These are phyloP conservation scores for Cyprinella venusta DNA, from an alignment of 2,797 vertebrate genomes.

Conservation along the genomic window DNA sequence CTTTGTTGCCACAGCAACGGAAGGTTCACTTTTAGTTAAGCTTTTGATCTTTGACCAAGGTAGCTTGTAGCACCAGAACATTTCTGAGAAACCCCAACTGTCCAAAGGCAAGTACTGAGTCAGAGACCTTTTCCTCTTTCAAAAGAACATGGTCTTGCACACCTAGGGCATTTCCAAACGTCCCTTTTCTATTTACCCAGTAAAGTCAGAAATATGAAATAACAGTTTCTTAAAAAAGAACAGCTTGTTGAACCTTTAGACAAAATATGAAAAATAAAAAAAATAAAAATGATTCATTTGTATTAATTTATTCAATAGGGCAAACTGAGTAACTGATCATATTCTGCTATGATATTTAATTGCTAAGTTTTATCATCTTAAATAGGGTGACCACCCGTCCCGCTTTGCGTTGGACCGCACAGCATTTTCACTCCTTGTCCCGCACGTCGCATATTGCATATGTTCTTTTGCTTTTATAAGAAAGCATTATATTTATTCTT, in stretches of 20 bases:
- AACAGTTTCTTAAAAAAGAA: background rate
- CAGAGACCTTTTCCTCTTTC: slow-evolving; percentile 17
- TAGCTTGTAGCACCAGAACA: background rate
- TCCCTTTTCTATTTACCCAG: background rate
- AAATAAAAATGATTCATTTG: background rate
- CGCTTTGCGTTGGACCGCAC: too few relatives aligned
- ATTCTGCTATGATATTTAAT: too few relatives aligned
- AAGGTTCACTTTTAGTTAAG: slow-evolving; percentile 8
- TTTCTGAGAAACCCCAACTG: slow-evolving; percentile 15
- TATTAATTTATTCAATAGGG: background rate
- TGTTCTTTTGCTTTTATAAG: too few relatives aligned
- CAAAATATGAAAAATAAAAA: background rate
- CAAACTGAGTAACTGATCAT: background rate
- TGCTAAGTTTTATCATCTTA: background rate
- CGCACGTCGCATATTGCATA: too few relatives aligned
- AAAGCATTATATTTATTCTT: too few relatives aligned
- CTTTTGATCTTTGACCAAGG: slow-evolving; percentile 7
- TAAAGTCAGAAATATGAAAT: background rate
- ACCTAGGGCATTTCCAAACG: too few relatives aligned
- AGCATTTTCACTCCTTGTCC: too few relatives aligned
- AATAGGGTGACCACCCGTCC: too few relatives aligned
- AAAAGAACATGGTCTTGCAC: background rate
- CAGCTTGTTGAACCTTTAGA: background rate
- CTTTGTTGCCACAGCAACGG: slow-evolving; percentile 31
- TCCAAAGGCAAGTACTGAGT: slow-evolving; percentile 26